Evolutionary conservation across 2,797 vertebrate genomes (phyloP), one percentile per base, ranked within the genome.

Genomic region (Crenichthys baileyi): DNA sequence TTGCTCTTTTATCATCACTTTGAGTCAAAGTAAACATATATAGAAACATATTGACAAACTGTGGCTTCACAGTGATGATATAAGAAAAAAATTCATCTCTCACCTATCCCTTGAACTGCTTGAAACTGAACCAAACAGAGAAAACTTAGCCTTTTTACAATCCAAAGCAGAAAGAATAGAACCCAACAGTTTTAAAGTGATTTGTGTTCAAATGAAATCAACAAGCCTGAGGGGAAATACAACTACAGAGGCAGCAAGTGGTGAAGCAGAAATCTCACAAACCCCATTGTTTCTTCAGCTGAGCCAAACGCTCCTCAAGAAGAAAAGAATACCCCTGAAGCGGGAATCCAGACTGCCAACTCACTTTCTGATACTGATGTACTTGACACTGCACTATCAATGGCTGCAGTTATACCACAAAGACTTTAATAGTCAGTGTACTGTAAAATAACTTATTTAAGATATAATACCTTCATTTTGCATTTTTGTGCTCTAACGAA

Each of bases 191-290:
- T 76, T 79, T 50, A 61, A 67, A 72, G 67, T 26, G 68, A 74
- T 85, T 53, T 24, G 68, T 20, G 36, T 77, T 83, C 87, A 73
- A 84, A 87, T 87, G 79, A 83, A 89, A 83, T 63, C 79, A 78
- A 79, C 76, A 41, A 55, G 80, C 88, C 87, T 0, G 74, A 78
- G 72, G 87, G 41, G 26, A 0, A 3, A 74, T 24, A 77, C 31
- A 5, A 41, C 68, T 68, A 76, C 75, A 53, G 68, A 78, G 75
- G 29, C 79, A 68, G 22, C 0, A 31, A 77, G 76, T 16, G 0
- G 22, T 1, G 41, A 67, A 26, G 50, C 15, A 55, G 36, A 67
- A 82, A 72, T 68, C 77, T 50, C 78, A 16, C 41, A 16, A 68
- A 48, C 31, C 50, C 63, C 65, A 51, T 70, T 76, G 87, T 83